Conservation (phyloP, 2,888 invertebrate genomes). For the Crematogaster levior region DNA sequence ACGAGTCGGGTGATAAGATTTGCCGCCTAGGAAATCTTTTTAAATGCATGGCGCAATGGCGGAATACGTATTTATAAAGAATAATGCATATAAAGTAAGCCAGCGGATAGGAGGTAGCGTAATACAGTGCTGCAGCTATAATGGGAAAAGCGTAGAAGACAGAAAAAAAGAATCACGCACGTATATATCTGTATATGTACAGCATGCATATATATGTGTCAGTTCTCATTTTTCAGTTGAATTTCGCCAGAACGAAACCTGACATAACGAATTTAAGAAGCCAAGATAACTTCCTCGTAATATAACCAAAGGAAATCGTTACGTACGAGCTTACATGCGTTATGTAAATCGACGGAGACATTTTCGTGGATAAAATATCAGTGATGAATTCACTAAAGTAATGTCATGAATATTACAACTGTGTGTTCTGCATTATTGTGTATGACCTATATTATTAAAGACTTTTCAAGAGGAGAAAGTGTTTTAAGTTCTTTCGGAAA, state of each 20-base stretch:
- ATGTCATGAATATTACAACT: neutral
- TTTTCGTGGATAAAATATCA: slow-evolving; percentile 10
- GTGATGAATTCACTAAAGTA: neutral
- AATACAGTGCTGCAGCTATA: slow-evolving; percentile 60
- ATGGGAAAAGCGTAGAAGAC: slow-evolving; percentile 65
- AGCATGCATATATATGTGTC: neutral
- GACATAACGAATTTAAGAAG: slow-evolving; percentile 17
- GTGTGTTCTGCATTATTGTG: neutral
- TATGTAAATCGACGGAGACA: slow-evolving; percentile 18
- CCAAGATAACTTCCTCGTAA: neutral
- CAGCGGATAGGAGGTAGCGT: slow-evolving; percentile 48
- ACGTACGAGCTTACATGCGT: neutral
- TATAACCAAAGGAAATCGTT: slow-evolving; percentile 7
- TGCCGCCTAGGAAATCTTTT: slow-evolving; percentile 41
- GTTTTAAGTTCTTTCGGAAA: neutral
- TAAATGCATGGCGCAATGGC: slow-evolving; percentile 53
- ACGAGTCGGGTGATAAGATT: slow-evolving; percentile 29
- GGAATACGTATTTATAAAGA: slow-evolving; percentile 64
- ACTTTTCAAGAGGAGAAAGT: neutral
- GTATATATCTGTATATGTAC: neutral
- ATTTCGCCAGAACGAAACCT: slow-evolving; percentile 54
- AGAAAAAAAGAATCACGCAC: slow-evolving; percentile 40
- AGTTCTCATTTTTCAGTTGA: slow-evolving; percentile 64
- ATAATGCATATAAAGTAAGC: slow-evolving; percentile 73
- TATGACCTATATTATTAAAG: neutral